phyloP scores from a whole-genome alignment of 1,140 invertebrate species.

The Zaprionus nigranus region DNA sequence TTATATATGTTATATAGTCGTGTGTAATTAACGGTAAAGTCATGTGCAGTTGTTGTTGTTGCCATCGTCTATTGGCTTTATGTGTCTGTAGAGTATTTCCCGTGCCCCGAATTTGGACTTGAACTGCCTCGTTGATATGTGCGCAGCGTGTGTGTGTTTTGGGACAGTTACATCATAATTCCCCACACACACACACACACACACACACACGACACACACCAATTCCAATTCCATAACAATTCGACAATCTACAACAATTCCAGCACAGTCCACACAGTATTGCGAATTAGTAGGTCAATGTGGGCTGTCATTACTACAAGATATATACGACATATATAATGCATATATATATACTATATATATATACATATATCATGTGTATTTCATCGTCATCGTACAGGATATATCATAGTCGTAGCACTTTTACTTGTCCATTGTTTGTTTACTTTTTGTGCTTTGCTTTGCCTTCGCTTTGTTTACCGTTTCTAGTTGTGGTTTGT shows the following conservation, averaged over 20 bases:
- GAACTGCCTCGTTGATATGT: slow-evolving; percentile 83
- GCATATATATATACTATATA: not conserved
- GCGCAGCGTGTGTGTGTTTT: slow-evolving; percentile 68
- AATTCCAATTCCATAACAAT: slow-evolving; percentile 31
- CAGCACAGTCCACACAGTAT: slow-evolving; percentile 16
- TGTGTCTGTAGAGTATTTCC: slow-evolving; percentile 51
- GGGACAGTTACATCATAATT: slow-evolving; percentile 79
- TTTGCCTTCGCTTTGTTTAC: slow-evolving; percentile 28
- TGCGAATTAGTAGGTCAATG: slow-evolving; percentile 82
- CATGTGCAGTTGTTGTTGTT: slow-evolving; percentile 53
- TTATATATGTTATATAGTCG: slow-evolving; percentile 29
- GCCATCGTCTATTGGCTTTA: slow-evolving; percentile 21
- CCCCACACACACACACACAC: slow-evolving; percentile 51
- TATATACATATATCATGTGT: not conserved
- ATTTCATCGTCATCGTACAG: slow-evolving; percentile 34
- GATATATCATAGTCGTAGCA: slow-evolving; percentile 12
- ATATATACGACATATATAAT: not conserved
- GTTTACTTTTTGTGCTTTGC: slow-evolving; percentile 1
- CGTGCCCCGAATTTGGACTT: slow-evolving; percentile 72
- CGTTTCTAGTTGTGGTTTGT: slow-evolving; percentile 13
- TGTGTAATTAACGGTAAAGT: slow-evolving; percentile 79
- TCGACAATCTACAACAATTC: slow-evolving; percentile 29
- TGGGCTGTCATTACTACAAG: slow-evolving; percentile 38
- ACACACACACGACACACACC: slow-evolving; percentile 42
- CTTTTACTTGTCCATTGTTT: not conserved